Evolutionary conservation across 2,888 invertebrate genomes (phyloP), one percentile per base, ranked within the genome.

Genomic region (Ferdinandea cuprea): DNA sequence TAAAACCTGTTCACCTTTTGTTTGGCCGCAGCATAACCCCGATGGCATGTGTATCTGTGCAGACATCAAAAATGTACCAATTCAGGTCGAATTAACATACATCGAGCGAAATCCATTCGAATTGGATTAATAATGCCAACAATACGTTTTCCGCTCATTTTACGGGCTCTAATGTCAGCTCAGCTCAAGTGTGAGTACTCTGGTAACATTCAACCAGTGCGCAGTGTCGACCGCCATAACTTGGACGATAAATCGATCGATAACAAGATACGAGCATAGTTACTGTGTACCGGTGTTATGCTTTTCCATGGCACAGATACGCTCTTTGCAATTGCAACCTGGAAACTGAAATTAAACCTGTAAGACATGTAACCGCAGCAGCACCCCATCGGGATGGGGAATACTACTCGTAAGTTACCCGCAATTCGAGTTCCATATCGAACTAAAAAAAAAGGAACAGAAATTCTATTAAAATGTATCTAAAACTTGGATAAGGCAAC

Each of bases 51-150:
- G n/a, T 35, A 35, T 40, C 61, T 42, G 19, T 7, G 32, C 30
- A 46, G 42, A 74, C 56, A 80, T 74, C 68, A 61, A 56, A 61
- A 56, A 63, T 19, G 5, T 15, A 13, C 15, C 35, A 37, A 80
- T 81, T 40, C 76, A 71, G 80, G 76, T 81, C 80, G 50, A 81
- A 81, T 76, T 81, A 76, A 71, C 80, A 81, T 81, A 81, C 69
- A 46, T 28, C 69, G 58, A 65, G 58, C 69, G 37, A 79, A 66
- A 79, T 73, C 59, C 79, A 73, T 66, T 79, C 44, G 73, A 76
- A 71, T 76, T 76, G 80, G 76, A 81, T 77, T 81, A 81, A 77
- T 81, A 81, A 77, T 71, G 59, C 77, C 59, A 71, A 72, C 71
- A 77, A 72, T 71, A 72, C 76, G 35, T 71, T 76, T 73, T 56